phyloP scores from a whole-genome alignment of 2,888 invertebrate species.

The Philereme vetulata region DNA sequence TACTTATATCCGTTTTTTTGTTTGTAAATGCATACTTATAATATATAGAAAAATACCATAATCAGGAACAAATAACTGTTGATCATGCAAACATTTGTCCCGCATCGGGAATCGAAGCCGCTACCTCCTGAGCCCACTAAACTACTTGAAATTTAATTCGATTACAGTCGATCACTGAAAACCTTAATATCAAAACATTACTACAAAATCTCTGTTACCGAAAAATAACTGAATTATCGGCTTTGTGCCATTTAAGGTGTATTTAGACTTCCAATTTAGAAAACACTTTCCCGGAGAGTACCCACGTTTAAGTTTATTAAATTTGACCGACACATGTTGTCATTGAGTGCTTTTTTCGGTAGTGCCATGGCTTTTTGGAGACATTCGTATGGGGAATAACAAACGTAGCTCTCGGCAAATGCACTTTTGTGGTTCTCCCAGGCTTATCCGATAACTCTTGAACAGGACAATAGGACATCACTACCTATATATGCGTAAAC shows the following conservation, averaged over 20 bases:
- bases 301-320: constrained; percentile 52
- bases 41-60: too few relatives aligned
- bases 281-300: constrained; percentile 30
- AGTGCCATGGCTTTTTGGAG: constrained; percentile 32
- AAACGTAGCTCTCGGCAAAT: constrained; percentile 19
- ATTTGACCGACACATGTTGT: constrained; percentile 58
- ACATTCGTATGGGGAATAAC: constrained; percentile 19
- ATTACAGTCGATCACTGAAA: too few relatives aligned
- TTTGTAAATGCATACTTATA: too few relatives aligned
- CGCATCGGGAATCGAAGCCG: background rate
- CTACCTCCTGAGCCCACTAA: too few relatives aligned
- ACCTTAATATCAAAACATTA: background rate
- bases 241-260: constrained; percentile 39
- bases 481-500: too few relatives aligned
- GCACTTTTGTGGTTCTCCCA: constrained; percentile 19
- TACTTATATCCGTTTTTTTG: too few relatives aligned
- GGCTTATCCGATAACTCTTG: constrained; percentile 6
- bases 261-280: constrained; percentile 36
- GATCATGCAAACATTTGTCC: background rate
- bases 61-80: background rate
- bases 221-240: constrained; percentile 7
- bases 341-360: constrained; percentile 52
- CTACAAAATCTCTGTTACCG: background rate
- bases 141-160: too few relatives aligned
- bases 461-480: too few relatives aligned